phyloP scores from a whole-genome alignment of 2,113 vertebrate genomes.

The Labeo rohita region DNA sequence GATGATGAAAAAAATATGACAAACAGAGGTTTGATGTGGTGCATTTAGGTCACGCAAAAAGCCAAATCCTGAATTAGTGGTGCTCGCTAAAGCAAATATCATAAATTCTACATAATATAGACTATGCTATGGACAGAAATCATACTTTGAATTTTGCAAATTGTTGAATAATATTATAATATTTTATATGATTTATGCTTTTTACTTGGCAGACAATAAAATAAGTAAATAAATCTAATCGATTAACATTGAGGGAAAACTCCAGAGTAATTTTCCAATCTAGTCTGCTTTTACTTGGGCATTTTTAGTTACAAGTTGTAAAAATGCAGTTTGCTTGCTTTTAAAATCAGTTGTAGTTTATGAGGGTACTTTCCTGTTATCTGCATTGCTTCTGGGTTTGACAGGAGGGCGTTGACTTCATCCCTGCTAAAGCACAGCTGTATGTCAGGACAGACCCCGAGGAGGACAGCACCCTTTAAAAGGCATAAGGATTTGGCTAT shows the following conservation, averaged over 20 bases:
- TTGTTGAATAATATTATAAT: neutral
- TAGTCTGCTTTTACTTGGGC: neutral
- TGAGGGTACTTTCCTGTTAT: neutral
- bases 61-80: neutral
- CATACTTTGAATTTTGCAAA: no score
- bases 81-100: neutral
- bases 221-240: neutral
- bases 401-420: neutral
- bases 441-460: slow-evolving; percentile 46
- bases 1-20: neutral
- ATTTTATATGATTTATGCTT: neutral
- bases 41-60: neutral
- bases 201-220: neutral
- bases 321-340: neutral
- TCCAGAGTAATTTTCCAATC: neutral
- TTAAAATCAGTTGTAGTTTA: slow-evolving; percentile 15
- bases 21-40: neutral
- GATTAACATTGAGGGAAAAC: neutral
- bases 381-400: neutral
- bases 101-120: neutral
- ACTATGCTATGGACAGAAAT: neutral
- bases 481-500: slow-evolving; percentile 19
- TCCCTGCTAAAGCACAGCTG: slow-evolving; percentile 58
- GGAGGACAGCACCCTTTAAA: slow-evolving; percentile 34
- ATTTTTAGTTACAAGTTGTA: neutral